These are phyloP conservation scores for Timandra comae DNA, from an alignment of 2,888 invertebrate genomes.

Conservation along the genomic window DNA sequence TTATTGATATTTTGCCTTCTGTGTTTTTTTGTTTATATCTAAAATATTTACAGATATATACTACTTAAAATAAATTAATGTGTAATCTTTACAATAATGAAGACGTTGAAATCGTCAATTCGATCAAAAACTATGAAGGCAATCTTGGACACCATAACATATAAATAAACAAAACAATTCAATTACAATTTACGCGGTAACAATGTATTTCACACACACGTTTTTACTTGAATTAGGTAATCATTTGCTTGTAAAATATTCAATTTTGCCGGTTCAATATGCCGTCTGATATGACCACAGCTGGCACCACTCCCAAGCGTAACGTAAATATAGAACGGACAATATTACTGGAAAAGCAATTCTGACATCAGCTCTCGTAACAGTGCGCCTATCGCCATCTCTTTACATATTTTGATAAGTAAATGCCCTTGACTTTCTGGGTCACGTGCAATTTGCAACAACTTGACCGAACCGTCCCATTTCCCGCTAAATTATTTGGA, in stretches of 20 bases:
- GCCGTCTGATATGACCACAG: conserved; percentile 34
- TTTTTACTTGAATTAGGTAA: too few relatives aligned
- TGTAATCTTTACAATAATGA: too few relatives aligned
- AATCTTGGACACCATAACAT: too few relatives aligned
- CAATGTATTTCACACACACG: too few relatives aligned
- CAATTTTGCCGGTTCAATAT: conserved; percentile 26
- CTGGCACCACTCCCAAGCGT: conserved; percentile 61
- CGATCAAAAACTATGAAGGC: too few relatives aligned
- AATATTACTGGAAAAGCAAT: conserved; percentile 53
- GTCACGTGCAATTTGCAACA: conserved; percentile 17
- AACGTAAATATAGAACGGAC: conserved; percentile 57
- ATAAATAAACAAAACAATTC: too few relatives aligned
- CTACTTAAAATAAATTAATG: too few relatives aligned
- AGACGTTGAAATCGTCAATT: too few relatives aligned
- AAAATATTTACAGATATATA: too few relatives aligned
- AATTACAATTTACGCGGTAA: too few relatives aligned
- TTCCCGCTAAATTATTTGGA: conserved; percentile 21
- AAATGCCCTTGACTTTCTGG: conserved; percentile 22
- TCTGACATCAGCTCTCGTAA: conserved; percentile 47
- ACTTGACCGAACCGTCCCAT: conserved; percentile 7
- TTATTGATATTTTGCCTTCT: too few relatives aligned
- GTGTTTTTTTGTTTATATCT: too few relatives aligned
- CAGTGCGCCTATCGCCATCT: conserved; percentile 24
- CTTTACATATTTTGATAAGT: conserved; percentile 14
- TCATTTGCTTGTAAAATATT: conserved; percentile 16